Conservation (phyloP, 1,140 invertebrate species). For the Diploscapter pachys region DNA sequence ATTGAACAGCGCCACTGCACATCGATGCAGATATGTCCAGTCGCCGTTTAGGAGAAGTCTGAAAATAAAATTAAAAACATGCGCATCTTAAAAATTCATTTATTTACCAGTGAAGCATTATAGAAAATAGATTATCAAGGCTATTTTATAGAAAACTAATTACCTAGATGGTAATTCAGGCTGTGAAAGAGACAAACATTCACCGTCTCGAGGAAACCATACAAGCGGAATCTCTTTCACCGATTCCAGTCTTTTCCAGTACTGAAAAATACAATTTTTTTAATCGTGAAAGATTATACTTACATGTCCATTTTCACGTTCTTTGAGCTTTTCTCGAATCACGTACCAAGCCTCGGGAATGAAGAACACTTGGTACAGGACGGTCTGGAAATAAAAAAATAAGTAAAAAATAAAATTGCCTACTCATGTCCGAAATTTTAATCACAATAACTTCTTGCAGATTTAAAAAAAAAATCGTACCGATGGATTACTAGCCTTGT, state of each 20-base stretch:
- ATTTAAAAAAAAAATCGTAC: slow-evolving; percentile 4
- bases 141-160: background rate
- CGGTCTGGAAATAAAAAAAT: slow-evolving; percentile 6
- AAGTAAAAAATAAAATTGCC: background rate
- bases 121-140: no score
- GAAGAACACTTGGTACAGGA: slow-evolving; percentile 31
- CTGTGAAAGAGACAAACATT: slow-evolving; percentile 18
- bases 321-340: slow-evolving; percentile 27
- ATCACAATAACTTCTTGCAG: no score
- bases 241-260: slow-evolving; percentile 27
- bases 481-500: slow-evolving; percentile 18
- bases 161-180: slow-evolving; percentile 30
- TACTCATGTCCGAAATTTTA: no score
- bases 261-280: slow-evolving; percentile 19
- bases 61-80: background rate
- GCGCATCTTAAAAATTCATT: no score
- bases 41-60: slow-evolving; percentile 35
- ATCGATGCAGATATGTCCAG: slow-evolving; percentile 39
- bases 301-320: slow-evolving; percentile 16
- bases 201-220: slow-evolving; percentile 31
- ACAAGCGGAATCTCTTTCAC: slow-evolving; percentile 23
- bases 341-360: slow-evolving; percentile 35
- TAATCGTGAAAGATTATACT: background rate
- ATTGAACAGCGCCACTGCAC: slow-evolving; percentile 31
- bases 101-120: no score